Percentiles rank a stretch among this genome's conserved stretches.
These are phyloP conservation scores for Diarsia dahlii DNA, from an alignment of 2,888 invertebrate species.

Conservation along the genomic window DNA sequence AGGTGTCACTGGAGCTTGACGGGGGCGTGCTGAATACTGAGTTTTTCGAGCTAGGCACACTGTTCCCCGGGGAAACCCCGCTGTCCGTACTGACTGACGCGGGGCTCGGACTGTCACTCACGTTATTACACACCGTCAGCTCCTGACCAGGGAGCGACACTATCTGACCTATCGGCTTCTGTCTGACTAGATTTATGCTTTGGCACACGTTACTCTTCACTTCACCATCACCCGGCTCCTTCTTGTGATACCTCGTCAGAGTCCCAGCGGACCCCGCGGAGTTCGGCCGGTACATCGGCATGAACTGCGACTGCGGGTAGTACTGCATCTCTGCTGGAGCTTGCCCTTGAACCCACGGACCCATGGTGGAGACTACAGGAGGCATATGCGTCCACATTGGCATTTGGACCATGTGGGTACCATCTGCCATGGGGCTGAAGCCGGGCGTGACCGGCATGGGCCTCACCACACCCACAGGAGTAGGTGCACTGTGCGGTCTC, in stretches of 20 bases:
- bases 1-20: constrained; percentile 73
- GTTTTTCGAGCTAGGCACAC: constrained; percentile 84
- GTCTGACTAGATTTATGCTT: constrained; percentile 89
- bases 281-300: constrained; percentile 87
- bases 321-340: constrained; percentile 85
- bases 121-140: constrained; percentile 85
- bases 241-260: constrained; percentile 86
- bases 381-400: constrained; percentile 87
- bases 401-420: constrained; percentile 84
- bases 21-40: constrained; percentile 81
- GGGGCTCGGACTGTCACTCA: constrained; percentile 86
- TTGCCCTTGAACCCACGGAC: constrained; percentile 84
- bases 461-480: constrained; percentile 81
- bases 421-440: constrained; percentile 79
- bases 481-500: constrained; percentile 85
- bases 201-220: constrained; percentile 86
- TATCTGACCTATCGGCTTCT: constrained; percentile 89
- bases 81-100: constrained; percentile 87
- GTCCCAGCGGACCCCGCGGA: constrained; percentile 89
- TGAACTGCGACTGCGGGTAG: constrained; percentile 86
- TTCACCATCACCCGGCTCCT: constrained; percentile 79
- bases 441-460: constrained; percentile 81
- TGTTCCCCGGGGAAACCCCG: constrained; percentile 87
- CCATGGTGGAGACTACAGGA: constrained; percentile 82
- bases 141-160: constrained; percentile 87